These are phyloP conservation scores for Aplysina aerophoba DNA, from an alignment of 37 sponge, comb jelly and placozoan genomes.

Conservation along the genomic window DNA sequence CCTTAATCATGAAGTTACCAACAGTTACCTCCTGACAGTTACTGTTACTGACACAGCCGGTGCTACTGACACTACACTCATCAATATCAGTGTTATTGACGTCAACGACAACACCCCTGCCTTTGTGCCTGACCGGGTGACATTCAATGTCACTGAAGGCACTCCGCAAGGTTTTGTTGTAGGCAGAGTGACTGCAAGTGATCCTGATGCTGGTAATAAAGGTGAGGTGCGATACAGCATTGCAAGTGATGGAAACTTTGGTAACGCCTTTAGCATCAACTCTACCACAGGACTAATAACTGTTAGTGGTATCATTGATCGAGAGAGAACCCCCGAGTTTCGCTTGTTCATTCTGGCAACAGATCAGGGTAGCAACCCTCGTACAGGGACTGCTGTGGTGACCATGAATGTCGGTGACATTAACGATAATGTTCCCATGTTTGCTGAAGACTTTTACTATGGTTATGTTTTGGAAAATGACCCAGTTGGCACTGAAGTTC, in stretches of 20 bases:
- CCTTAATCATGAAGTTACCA: neutral
- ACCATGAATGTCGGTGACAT: slow-evolving; percentile 40
- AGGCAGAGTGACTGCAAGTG: slow-evolving; percentile 37
- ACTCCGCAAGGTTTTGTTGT: slow-evolving; percentile 32
- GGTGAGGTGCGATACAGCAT: slow-evolving; percentile 43
- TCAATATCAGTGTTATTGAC: slow-evolving; percentile 66
- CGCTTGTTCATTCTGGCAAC: slow-evolving; percentile 36
- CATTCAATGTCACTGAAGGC: slow-evolving; percentile 39
- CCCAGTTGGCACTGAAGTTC: slow-evolving; percentile 16
- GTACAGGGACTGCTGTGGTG: slow-evolving; percentile 15
- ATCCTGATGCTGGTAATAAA: slow-evolving; percentile 41
- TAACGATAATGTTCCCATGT: slow-evolving; percentile 60
- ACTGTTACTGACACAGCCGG: neutral
- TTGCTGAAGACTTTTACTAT: slow-evolving; percentile 35
- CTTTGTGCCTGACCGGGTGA: slow-evolving; percentile 32
- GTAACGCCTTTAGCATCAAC: slow-evolving; percentile 37
- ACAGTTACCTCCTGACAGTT: slow-evolving; percentile 23
- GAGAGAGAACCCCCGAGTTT: slow-evolving; percentile 44
- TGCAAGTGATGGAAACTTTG: neutral
- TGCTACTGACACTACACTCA: neutral
- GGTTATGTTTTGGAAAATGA: slow-evolving; percentile 53
- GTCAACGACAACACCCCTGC: slow-evolving; percentile 74
- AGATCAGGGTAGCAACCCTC: slow-evolving; percentile 22
- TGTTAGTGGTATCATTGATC: slow-evolving; percentile 2
- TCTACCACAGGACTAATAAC: slow-evolving; percentile 40